Base-by-base conservation (phyloP, 92 coral and sea anemone species). In the Porites rus region DNA sequence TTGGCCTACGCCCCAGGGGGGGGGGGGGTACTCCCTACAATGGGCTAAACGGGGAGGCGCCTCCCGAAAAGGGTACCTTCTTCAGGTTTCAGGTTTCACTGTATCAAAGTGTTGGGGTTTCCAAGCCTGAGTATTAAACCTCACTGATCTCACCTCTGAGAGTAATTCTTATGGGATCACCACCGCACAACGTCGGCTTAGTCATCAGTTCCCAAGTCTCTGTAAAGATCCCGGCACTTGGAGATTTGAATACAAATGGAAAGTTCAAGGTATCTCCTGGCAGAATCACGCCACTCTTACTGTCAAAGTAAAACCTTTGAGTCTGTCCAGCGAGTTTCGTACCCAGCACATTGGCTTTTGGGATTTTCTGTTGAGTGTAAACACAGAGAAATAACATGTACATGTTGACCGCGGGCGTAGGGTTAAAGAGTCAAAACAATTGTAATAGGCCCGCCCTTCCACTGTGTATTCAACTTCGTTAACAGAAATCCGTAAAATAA, bases 241-340 rank as follows among this genome's bases (percentile, higher is more conserved):
- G 88, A 7, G 99, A 97, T 81, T 97, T 97, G 94, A 97, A 97
- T 65, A 95, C 82, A 89, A 97, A 97, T 18, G 99, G 99, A 19
- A 97, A 97, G 77, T 92, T 95, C 79, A 95, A 81, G 11, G 99
- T 97, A 79, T 97, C 99, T 6, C 99, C 99, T 4, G 99, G 99
- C 0, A 97, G 95, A 83, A 97, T 97, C 74, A 97, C 99, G 2
- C 98, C 98, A 51, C 98, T 97, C 88, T 95, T 97, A 22, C 95
- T 93, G 77, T 97, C 95, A 75, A 97, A 97, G 92, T 97, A 97
- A 79, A 97, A 97, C 14, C 99, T 95, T 31, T 93, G 99, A 21
- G 94, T 86, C 16, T 84, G 73, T 1, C 98, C 99, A 50, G 99
- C 98, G 38, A 93, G 92, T 53, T 87, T 92, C 25, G 98, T 95